Conservation (phyloP, 2,113 vertebrate genomes). For the Connochaetes taurinus region DNA sequence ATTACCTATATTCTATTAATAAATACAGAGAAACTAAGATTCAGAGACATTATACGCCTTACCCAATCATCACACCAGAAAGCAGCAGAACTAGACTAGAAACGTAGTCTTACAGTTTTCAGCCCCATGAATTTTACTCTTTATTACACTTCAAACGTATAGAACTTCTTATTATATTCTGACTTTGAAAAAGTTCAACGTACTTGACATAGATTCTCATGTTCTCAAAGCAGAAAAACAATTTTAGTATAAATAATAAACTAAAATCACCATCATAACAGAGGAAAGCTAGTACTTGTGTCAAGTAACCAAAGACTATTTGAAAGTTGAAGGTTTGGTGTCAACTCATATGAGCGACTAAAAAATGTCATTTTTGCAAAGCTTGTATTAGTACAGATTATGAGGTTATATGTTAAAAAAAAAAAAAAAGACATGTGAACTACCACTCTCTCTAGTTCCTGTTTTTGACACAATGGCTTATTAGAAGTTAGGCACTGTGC, state of each 20-base stretch:
- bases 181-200: not conserved
- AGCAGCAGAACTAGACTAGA: not conserved
- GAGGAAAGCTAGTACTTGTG: not conserved
- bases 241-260: not conserved
- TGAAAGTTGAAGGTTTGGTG: not conserved
- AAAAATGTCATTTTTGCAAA: conserved; percentile 6
- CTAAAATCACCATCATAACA: not conserved
- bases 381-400: not conserved
- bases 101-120: not conserved
- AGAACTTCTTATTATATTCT: not conserved
- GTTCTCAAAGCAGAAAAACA: not conserved
- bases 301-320: not conserved
- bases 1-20: not conserved
- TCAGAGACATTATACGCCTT: not conserved
- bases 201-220: not conserved
- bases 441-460: not conserved
- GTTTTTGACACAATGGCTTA: not conserved
- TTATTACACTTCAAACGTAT: not conserved
- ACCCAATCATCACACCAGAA: not conserved
- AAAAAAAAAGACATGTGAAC: not conserved
- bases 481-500: not conserved
- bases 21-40: not conserved
- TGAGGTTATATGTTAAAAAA: not conserved
- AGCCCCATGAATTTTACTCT: not conserved
- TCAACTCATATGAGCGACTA: not conserved